Conservation (phyloP, 2,797 vertebrate species). For the Falco columbarius region DNA sequence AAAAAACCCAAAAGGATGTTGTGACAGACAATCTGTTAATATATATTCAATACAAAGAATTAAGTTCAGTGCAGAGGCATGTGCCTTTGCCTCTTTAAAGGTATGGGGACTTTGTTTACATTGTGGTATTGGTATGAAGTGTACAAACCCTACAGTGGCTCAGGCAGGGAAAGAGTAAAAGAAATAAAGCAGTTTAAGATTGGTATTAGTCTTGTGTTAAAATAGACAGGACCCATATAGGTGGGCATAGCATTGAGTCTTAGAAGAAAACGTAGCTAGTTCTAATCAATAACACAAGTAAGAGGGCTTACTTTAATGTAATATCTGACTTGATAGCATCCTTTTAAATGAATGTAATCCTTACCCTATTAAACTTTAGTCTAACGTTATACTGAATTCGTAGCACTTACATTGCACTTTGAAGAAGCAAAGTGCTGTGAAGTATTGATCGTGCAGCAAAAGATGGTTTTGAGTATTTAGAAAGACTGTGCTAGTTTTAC, state of each 20-base stretch:
- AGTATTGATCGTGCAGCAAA: slow-evolving; percentile 3
- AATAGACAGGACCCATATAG: neutral
- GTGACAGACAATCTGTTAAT: neutral
- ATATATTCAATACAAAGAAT: neutral
- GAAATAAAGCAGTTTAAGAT: neutral
- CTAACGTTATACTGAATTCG: neutral
- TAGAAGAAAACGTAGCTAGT: neutral
- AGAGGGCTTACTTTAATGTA: neutral
- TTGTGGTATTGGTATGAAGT: neutral
- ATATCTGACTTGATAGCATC: neutral
- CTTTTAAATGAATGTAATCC: neutral
- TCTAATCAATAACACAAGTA: slow-evolving; percentile 22
- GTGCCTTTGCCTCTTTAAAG: neutral
- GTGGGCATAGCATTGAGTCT: neutral
- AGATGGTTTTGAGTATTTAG: neutral
- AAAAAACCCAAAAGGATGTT: neutral
- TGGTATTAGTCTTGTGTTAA: neutral
- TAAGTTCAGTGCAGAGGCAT: neutral
- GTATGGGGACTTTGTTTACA: neutral
- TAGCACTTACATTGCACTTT: neutral
- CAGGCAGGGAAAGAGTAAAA: neutral
- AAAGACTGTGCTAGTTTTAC: neutral
- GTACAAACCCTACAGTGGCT: neutral
- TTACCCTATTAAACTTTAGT: neutral
- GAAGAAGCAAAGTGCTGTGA: neutral